A percentile compares a stretch with the other conserved stretches of the same genome.
phyloP scores from a whole-genome alignment of 2,888 invertebrate species.

The Andrena bicolor region DNA sequence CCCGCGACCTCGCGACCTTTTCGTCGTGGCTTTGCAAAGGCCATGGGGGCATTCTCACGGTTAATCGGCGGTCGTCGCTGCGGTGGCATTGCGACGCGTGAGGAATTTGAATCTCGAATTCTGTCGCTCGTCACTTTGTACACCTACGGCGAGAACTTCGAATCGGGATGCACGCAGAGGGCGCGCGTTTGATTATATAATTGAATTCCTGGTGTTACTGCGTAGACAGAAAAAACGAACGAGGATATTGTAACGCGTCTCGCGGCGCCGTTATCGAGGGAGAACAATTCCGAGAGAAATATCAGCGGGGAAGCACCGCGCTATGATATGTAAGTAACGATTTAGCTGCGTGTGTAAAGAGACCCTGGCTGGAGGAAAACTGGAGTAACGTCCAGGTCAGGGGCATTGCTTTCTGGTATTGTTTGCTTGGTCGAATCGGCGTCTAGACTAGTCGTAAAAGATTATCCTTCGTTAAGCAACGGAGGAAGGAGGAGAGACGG shows the following conservation, averaged over 20 bases:
- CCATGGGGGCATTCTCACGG: not conserved
- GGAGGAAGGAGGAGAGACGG: too few species aligned
- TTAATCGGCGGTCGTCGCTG: not conserved
- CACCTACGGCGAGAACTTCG: too few species aligned
- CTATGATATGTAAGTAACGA: not conserved
- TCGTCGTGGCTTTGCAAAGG: not conserved
- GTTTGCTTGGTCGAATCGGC: not conserved
- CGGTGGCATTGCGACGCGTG: too few species aligned
- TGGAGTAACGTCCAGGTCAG: conserved; percentile 1
- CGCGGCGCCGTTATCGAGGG: too few species aligned
- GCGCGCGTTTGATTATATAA: too few species aligned
- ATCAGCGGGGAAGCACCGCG: conserved; percentile 5
- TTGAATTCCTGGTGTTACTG: too few species aligned
- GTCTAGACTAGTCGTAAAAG: not conserved
- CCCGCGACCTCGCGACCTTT: not conserved
- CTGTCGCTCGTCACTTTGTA: not conserved
- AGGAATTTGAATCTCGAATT: not conserved
- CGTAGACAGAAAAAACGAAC: too few species aligned
- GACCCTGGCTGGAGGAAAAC: not conserved
- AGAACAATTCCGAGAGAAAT: conserved; percentile 1
- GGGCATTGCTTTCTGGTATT: not conserved
- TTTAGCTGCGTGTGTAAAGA: not conserved
- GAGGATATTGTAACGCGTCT: not conserved
- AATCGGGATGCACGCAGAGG: too few species aligned
- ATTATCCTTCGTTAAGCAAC: not conserved